These are phyloP conservation scores for Hapalemur alaotrensis DNA, from an alignment of 2,797 vertebrate species.

Conservation along the genomic window DNA sequence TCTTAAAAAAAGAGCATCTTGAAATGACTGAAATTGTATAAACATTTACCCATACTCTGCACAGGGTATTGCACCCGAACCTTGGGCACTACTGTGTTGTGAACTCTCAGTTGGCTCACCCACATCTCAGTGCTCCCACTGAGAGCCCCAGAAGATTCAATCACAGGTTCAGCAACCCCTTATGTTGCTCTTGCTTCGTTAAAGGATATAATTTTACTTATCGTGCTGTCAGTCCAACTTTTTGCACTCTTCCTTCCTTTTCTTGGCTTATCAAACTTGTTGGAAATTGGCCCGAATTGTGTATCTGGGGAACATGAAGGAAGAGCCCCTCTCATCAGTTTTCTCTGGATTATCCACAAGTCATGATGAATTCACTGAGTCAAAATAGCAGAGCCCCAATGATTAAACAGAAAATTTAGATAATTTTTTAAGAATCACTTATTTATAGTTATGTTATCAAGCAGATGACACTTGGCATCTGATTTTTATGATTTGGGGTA, in stretches of 20 bases:
- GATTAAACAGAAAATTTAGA: neutral
- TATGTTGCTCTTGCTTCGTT: conserved; percentile 19
- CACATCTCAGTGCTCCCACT: neutral
- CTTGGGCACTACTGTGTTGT: neutral
- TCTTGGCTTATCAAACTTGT: conserved; percentile 60
- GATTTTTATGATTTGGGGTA: conserved; percentile 54
- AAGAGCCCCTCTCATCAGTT: conserved; percentile 52
- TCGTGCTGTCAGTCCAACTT: conserved; percentile 2
- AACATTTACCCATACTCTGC: neutral
- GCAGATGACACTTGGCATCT: conserved; percentile 42
- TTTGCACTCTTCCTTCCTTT: conserved; percentile 46
- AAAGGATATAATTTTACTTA: conserved; percentile 43
- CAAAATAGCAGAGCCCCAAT: neutral
- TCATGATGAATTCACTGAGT: neutral
- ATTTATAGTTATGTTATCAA: conserved; percentile 29
- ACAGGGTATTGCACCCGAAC: neutral
- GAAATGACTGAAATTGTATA: conserved; percentile 42
- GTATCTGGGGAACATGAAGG: conserved; percentile 38
- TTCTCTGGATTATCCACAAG: conserved; percentile 14
- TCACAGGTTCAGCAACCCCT: conserved; percentile 6
- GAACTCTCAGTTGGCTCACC: conserved; percentile 49
- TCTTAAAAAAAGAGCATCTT: neutral
- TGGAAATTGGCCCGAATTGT: conserved; percentile 53
- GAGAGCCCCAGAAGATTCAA: conserved; percentile 37
- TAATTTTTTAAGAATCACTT: conserved; percentile 12